Evolutionary conservation across 2,888 invertebrate genomes (phyloP).

Genomic region (Mystacides longicornis): DNA sequence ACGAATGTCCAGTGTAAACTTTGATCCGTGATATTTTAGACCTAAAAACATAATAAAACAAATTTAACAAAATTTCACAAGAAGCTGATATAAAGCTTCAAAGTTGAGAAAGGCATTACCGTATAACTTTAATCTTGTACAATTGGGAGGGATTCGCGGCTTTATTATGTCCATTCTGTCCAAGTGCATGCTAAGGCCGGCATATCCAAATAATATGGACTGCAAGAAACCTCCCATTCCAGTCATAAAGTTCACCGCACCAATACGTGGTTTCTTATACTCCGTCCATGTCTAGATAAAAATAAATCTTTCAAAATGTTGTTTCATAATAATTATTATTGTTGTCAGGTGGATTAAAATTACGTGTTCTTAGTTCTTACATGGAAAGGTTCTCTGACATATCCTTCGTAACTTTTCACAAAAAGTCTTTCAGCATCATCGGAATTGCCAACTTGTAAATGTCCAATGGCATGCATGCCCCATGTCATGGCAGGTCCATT

Average conservation of each 20-base stretch:
- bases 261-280: slow-evolving; percentile 42
- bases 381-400: slow-evolving; percentile 53
- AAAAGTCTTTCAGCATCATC: slow-evolving; percentile 42
- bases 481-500: slow-evolving; percentile 57
- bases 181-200: slow-evolving; percentile 45
- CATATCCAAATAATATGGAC: slow-evolving; percentile 50
- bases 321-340: background rate
- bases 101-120: slow-evolving; percentile 32
- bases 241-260: slow-evolving; percentile 53
- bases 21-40: slow-evolving; percentile 42
- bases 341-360: background rate
- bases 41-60: slow-evolving; percentile 31
- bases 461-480: slow-evolving; percentile 55
- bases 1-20: slow-evolving; percentile 36
- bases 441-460: slow-evolving; percentile 39
- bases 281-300: slow-evolving; percentile 51
- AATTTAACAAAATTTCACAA: background rate
- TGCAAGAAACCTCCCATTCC: slow-evolving; percentile 57
- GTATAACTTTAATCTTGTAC: slow-evolving; percentile 38
- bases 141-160: slow-evolving; percentile 39
- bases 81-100: background rate
- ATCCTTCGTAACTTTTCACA: slow-evolving; percentile 44
- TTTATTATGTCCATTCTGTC: slow-evolving; percentile 40
- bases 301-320: background rate
- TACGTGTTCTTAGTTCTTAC: slow-evolving; percentile 29